Evolutionary conservation across 2,888 invertebrate species (phyloP).

Genomic region (Spilarctia lutea): DNA sequence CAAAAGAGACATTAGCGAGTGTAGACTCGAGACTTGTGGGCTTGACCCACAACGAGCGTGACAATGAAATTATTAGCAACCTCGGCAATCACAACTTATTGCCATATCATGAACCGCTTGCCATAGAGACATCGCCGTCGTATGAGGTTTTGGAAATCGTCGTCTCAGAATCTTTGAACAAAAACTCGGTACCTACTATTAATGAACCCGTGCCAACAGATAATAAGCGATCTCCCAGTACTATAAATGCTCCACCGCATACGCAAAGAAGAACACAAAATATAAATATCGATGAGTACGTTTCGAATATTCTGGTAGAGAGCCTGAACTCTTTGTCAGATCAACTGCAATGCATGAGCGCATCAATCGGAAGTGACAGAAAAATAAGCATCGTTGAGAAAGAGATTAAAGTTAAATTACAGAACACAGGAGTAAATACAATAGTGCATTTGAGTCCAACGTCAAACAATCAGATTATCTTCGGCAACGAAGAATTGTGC

Average conservation of each 20-base stretch:
- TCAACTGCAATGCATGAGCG: slow-evolving; percentile 79
- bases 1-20: slow-evolving; percentile 55
- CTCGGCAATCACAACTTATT: slow-evolving; percentile 55
- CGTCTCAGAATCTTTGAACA: slow-evolving; percentile 75
- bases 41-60: slow-evolving; percentile 46
- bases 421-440: slow-evolving; percentile 81
- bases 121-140: slow-evolving; percentile 58
- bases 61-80: slow-evolving; percentile 60
- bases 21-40: slow-evolving; percentile 18
- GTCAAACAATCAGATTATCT: slow-evolving; percentile 82
- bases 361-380: slow-evolving; percentile 71
- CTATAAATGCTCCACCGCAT: slow-evolving; percentile 39
- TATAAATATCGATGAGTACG: slow-evolving; percentile 81
- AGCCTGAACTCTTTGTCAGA: slow-evolving; percentile 82
- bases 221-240: slow-evolving; percentile 36
- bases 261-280: slow-evolving; percentile 45
- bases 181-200: slow-evolving; percentile 40
- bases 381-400: slow-evolving; percentile 81
- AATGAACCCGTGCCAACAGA: background rate
- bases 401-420: slow-evolving; percentile 82
- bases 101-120: slow-evolving; percentile 59
- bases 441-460: slow-evolving; percentile 83
- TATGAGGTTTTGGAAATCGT: slow-evolving; percentile 80
- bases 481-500: slow-evolving; percentile 79
- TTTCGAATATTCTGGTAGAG: slow-evolving; percentile 83